Conservation (phyloP, 2,797 vertebrate species). For the Darevskia mixta region DNA sequence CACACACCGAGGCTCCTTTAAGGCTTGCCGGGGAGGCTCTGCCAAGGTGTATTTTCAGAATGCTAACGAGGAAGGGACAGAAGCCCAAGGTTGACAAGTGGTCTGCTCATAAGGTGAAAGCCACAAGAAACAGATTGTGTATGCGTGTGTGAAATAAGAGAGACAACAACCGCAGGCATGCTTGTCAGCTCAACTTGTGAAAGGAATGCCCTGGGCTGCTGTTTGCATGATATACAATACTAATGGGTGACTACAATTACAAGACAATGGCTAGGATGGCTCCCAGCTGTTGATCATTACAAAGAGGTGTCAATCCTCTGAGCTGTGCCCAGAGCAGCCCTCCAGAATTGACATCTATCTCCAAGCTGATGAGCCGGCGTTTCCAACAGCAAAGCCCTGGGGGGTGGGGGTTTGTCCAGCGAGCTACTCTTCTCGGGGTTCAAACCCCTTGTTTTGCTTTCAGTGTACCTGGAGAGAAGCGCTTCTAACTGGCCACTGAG, state of each 20-base stretch:
- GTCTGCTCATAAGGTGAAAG: not conserved
- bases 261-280: not conserved
- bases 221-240: constrained; percentile 17
- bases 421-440: not conserved
- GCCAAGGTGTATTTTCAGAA: not conserved
- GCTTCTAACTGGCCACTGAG: not conserved
- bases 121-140: not conserved
- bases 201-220: constrained; percentile 24
- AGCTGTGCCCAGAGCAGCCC: not conserved
- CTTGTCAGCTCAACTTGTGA: constrained; percentile 5
- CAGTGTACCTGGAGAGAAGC: too few relatives aligned
- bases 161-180: not conserved
- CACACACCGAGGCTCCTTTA: not conserved
- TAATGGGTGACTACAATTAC: constrained; percentile 11
- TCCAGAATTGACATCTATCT: not conserved
- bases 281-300: constrained; percentile 29
- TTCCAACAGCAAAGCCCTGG: not conserved
- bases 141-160: not conserved
- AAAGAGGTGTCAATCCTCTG: constrained; percentile 15
- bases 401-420: not conserved
- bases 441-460: not conserved
- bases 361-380: not conserved
- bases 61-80: not conserved
- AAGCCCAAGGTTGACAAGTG: not conserved
- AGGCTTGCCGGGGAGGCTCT: not conserved